phyloP scores from a whole-genome alignment of 2,113 vertebrate genomes.

The Indicator indicator region DNA sequence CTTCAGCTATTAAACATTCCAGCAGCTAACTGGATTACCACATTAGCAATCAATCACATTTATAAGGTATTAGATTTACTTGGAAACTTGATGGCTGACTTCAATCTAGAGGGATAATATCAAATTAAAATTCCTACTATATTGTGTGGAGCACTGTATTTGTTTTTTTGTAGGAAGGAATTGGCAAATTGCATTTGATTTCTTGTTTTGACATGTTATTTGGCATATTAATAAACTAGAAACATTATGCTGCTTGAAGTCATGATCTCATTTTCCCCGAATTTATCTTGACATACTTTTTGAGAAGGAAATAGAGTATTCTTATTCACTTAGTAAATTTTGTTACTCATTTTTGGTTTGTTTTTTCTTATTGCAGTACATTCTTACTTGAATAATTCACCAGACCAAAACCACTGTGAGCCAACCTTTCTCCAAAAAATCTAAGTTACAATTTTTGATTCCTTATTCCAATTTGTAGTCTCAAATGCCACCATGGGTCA shows the following conservation, averaged over 20 bases:
- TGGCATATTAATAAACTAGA: constrained; percentile 34
- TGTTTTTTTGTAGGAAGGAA: background rate
- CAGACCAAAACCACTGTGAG: background rate
- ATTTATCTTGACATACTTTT: background rate
- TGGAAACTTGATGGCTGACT: constrained; percentile 29
- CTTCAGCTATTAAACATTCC: constrained; percentile 24
- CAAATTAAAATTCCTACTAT: constrained; percentile 29
- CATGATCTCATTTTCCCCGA: constrained; percentile 6
- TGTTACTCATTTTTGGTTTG: background rate
- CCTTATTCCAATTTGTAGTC: background rate
- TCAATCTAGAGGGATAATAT: constrained; percentile 24
- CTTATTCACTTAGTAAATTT: background rate
- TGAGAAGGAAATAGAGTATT: background rate
- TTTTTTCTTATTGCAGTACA: background rate
- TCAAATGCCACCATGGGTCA: background rate
- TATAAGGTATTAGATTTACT: constrained; percentile 49
- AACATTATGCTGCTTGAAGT: constrained; percentile 14
- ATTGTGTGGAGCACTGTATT: background rate
- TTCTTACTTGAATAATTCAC: background rate
- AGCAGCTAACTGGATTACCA: constrained; percentile 20
- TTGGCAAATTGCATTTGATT: constrained; percentile 35
- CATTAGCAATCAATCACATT: constrained; percentile 50
- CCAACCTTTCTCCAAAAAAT: background rate
- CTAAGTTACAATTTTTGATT: background rate
- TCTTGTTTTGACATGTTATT: constrained; percentile 46